Base-by-base conservation (phyloP, 2,888 invertebrate species). In the Tachina fera region DNA sequence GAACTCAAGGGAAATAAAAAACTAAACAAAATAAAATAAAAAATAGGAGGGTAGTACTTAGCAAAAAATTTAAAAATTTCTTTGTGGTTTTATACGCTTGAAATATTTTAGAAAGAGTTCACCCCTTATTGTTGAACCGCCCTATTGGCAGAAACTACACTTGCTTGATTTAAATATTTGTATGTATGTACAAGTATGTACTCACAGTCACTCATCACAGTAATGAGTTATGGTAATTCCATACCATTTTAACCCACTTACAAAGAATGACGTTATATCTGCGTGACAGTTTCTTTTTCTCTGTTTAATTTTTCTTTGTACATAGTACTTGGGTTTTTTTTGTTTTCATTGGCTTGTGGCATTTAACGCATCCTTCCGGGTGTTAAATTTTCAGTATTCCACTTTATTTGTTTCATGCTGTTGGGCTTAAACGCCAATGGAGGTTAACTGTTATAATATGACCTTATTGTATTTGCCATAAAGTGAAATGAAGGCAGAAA, bases 341-440 rank as follows among this genome's bases (percentile, higher is more conserved):
- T 43, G 58, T 60, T 61, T 60, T 60, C 41, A 39, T 60, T 60
- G 60, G n/a, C 10, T 47, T 71, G 60, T 77, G 65, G 13, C 49
- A 56, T 41, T 82, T 70, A 70, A 63, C 70, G 76, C 76, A 82
- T 82, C 70, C 82, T 82, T 82, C 75, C 76, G 75, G 76, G n/a
- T 74, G 58, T 76, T 22, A 19, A 71, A 67, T 67, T 61, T 78
- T 74, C 65, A 74, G 22, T 74, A 58, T 49, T 22, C 41, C 45
- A 19, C n/a, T 58, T 45, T 63, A 13, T 39, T 75, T 45, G 11
- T 19, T 72, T 56, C n/a, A 47, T 63, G 71, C 45, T 31, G 16
- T 39, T 45, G 39, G 63, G 39, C 19, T 60, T 63, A 47, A 53
- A 68, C 19, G 47, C 31, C 61, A 53, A 75, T 70, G 56, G 65